Evolutionary conservation across 2,113 vertebrate genomes (phyloP), one percentile per base, ranked within the genome.

Genomic region (Nothocercus julius): DNA sequence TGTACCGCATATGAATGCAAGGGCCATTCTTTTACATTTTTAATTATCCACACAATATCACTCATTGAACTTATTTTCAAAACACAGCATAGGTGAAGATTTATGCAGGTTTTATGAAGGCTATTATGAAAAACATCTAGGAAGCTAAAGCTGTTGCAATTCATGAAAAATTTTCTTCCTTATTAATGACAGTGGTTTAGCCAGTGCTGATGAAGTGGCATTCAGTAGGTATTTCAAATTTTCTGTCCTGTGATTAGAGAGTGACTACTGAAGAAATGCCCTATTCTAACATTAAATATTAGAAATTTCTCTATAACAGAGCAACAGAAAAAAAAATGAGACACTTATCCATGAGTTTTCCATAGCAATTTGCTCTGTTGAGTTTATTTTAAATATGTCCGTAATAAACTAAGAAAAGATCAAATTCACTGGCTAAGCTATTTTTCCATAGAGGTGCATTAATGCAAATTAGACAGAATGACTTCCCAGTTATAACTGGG

Each of bases 401-500:
- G 72, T 88, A 96, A 92, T 89, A 96, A 95, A 77, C 25, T 82
- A 42, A 22, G 49, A 54, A 89, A 64, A 93, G 85, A 96, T 94
- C 76, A 89, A 95, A 97, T 94, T 84, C 81, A 88, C 82, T 59
- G 42, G 83, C 91, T 97, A 92, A 95, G 94, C 83, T 96, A 78
- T 97, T 97, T 98, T 97, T 95, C 96, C 96, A 94, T 95, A 86
- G 93, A 98, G 79, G 92, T 97, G 58, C 82, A 95, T 98, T 98
- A 96, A 98, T 97, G 96, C 89, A 98, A 98, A 98, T 98, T 92
- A 98, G 95, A 93, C 87, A 97, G 95, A 98, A 97, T 97, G 93
- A 98, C 95, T 98, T 98, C 94, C 95, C 90, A 59, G 82, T 97
- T 98, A 97, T 98, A 98, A 99, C 97, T 98, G 97, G 97, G 95